Evolutionary conservation across 1,140 invertebrate genomes (phyloP).

Genomic region (Diuraphis noxia): DNA sequence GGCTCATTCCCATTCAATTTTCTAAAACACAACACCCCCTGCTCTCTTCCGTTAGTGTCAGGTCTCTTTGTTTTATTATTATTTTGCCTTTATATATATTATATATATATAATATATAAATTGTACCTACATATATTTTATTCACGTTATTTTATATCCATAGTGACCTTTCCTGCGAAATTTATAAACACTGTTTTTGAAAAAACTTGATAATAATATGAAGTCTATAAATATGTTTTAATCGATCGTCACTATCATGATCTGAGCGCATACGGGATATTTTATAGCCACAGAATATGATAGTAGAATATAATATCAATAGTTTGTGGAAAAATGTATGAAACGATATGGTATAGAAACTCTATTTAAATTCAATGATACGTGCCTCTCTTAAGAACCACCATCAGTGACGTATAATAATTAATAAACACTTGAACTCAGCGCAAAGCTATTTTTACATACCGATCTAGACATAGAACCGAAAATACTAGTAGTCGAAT

Average conservation of each 20-base stretch:
- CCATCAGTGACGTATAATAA: too few species aligned
- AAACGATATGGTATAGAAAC: not conserved
- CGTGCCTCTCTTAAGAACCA: too few species aligned
- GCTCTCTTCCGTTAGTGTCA: not conserved
- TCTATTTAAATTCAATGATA: too few species aligned
- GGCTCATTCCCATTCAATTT: slow-evolving; percentile 50
- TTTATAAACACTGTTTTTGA: not conserved
- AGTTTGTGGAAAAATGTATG: not conserved
- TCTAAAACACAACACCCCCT: slow-evolving; percentile 47
- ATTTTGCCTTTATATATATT: not conserved
- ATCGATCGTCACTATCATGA: not conserved
- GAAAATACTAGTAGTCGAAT: not conserved
- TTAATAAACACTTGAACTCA: too few species aligned
- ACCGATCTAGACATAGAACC: too few species aligned
- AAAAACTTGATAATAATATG: not conserved
- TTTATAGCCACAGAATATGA: not conserved
- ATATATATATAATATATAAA: not conserved
- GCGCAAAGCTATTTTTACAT: too few species aligned
- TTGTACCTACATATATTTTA: not conserved
- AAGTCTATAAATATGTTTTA: not conserved
- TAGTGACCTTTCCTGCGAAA: slow-evolving; percentile 12
- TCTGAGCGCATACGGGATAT: not conserved
- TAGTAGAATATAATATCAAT: not conserved
- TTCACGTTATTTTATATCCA: slow-evolving; percentile 35
- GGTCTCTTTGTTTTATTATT: slow-evolving; percentile 52